Evolutionary conservation across 2,888 invertebrate species (phyloP), one percentile per base, ranked within the genome.

Genomic region (Serrognathus titanus): DNA sequence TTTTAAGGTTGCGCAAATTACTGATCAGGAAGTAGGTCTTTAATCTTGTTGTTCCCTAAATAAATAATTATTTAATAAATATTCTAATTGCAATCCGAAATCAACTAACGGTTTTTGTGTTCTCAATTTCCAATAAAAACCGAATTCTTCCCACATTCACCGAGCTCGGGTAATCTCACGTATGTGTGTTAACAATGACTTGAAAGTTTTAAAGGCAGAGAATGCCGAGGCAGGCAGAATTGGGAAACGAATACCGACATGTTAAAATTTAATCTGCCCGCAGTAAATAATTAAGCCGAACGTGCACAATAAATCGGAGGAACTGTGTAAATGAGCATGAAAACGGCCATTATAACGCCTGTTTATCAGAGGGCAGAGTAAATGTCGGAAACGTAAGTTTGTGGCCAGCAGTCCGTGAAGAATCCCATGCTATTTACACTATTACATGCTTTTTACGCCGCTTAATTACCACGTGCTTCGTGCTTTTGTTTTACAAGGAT

Each of bases 381-480:
- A 65, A 62, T 70, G 71, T 72, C 73, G 73, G 72, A 73, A 73
- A 73, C 66, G 71, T 66, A 63, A 69, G 69, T 71, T 69, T 68
- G 71, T 67, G 70, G 67, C 61, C 72, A 73, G 65, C 69, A 66
- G 71, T 53, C 72, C 74, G 72, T 74, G 73, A 74, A 74, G 71
- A 71, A 66, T 71, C 70, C 67, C 71, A 68, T 67, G 73, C 69
- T 73, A 71, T 74, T 74, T 73, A 73, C 72, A 72, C 73, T 70
- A 72, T 72, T 72, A 72, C 68, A 67, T 66, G 69, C 63, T 72
- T 73, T 73, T 73, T 73, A 68, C 67, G 64, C 63, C 66, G 66
- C 64, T 70, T 71, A 71, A 71, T 72, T 71, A 71, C 66, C 65
- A 66, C 69, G 66, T 68, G 67, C 65, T 67, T 67, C 66, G 63